Percentiles rank a stretch among this genome's conserved stretches.
phyloP scores from a whole-genome alignment of 2,797 vertebrate species.

The Megaceryle alcyon region DNA sequence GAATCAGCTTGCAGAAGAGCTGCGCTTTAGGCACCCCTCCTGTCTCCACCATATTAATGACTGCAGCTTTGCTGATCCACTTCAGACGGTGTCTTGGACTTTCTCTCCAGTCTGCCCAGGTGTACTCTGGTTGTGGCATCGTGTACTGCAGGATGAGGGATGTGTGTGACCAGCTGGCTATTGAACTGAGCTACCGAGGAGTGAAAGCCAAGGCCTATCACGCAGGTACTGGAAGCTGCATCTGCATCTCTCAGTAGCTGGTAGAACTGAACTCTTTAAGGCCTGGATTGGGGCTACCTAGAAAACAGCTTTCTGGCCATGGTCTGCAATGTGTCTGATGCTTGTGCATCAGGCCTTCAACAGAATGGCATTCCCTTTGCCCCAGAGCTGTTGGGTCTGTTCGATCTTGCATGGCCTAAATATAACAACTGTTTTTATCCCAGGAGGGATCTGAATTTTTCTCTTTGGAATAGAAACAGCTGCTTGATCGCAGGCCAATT shows the following conservation, averaged over 20 bases:
- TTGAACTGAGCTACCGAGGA: conserved; percentile 88
- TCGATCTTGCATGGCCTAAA: background rate
- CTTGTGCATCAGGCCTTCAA: background rate
- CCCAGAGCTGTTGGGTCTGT: background rate
- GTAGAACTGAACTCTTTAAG: background rate
- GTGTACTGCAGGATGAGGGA: conserved; percentile 97
- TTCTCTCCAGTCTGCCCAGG: conserved; percentile 74
- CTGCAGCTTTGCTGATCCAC: background rate
- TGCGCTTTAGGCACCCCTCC: background rate
- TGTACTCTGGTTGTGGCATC: conserved; percentile 87
- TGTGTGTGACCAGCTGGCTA: conserved; percentile 90
- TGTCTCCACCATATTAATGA: background rate
- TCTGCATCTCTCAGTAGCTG: background rate
- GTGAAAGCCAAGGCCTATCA: conserved; percentile 92
- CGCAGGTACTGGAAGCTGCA: conserved; percentile 83
- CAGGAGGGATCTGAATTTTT: background rate
- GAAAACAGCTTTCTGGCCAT: background rate
- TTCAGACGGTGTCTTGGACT: background rate
- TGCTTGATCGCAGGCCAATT: background rate
- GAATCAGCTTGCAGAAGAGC: background rate
- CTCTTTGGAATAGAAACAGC: background rate
- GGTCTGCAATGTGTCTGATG: background rate
- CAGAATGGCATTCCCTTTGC: background rate
- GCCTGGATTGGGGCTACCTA: background rate
- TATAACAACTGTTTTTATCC: background rate